Conservation (phyloP, 2,888 invertebrate species). For the Emmelina monodactyla region DNA sequence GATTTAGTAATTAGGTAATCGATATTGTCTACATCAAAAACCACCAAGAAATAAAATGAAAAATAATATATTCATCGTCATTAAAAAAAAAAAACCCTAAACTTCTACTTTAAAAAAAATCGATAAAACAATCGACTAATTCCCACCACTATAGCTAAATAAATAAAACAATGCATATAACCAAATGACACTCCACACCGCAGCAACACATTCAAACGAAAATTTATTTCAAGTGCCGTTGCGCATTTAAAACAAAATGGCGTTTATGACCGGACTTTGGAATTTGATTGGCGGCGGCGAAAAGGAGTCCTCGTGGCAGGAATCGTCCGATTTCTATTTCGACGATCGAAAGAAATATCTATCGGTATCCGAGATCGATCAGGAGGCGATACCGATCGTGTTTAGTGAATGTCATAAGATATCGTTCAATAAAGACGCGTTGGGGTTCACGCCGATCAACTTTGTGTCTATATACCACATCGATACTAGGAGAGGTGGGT, state of each 20-base stretch:
- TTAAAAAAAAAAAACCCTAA: too few relatives aligned
- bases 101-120: too few relatives aligned
- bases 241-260: slow-evolving; percentile 54
- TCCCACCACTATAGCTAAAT: too few relatives aligned
- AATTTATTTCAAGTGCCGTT: not conserved
- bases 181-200: not conserved
- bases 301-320: slow-evolving; percentile 44
- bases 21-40: too few relatives aligned
- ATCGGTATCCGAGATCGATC: slow-evolving; percentile 72
- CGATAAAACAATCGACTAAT: too few relatives aligned
- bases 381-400: slow-evolving; percentile 67
- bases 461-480: slow-evolving; percentile 70
- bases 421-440: slow-evolving; percentile 47
- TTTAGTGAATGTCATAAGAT: slow-evolving; percentile 62
- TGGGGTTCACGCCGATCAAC: slow-evolving; percentile 68
- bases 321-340: slow-evolving; percentile 56
- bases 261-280: slow-evolving; percentile 58
- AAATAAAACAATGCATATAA: too few relatives aligned
- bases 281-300: slow-evolving; percentile 52
- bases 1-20: too few relatives aligned
- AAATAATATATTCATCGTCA: too few relatives aligned
- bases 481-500: slow-evolving; percentile 72
- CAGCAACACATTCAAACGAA: not conserved
- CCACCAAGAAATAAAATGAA: too few relatives aligned
- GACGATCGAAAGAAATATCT: slow-evolving; percentile 69